A percentile compares a stretch with the other conserved stretches of the same genome.
phyloP scores from a whole-genome alignment of 2,113 vertebrate genomes.

The Oreocharis arfaki region DNA sequence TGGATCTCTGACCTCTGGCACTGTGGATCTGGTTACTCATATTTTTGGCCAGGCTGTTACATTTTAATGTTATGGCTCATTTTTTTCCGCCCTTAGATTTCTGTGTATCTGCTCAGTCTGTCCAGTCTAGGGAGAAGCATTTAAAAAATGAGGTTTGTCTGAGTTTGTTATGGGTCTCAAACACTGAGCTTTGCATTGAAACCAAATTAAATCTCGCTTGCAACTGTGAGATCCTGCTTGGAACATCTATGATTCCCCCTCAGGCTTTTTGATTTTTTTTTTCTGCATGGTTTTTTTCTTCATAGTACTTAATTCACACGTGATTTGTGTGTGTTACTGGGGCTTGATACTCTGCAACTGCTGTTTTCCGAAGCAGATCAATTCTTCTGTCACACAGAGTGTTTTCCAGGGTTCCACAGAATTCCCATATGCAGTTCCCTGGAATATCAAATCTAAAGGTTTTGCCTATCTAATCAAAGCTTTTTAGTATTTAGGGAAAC shows the following conservation, averaged over 20 bases:
- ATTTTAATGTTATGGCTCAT: background rate
- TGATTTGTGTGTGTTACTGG: background rate
- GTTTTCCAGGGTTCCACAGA: background rate
- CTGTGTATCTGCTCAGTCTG: background rate
- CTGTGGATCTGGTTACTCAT: background rate
- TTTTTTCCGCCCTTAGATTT: background rate
- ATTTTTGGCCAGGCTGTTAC: constrained; percentile 3
- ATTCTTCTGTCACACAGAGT: background rate
- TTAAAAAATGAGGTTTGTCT: background rate
- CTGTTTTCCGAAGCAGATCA: background rate
- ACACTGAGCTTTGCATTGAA: background rate
- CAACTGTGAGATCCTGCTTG: background rate
- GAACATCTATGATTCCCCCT: background rate
- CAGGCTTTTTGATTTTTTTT: background rate
- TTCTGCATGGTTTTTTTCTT: background rate
- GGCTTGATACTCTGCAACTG: background rate
- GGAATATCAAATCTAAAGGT: background rate
- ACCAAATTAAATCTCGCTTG: background rate
- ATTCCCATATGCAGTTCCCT: background rate
- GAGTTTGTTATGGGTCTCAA: background rate
- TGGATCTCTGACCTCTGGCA: constrained; percentile 13
- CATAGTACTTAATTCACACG: background rate
- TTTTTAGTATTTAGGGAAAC: background rate
- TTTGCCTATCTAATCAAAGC: background rate
- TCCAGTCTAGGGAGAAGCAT: background rate